phyloP scores from a whole-genome alignment of 2,797 vertebrate genomes.

The Hydrocynus forskahlii region DNA sequence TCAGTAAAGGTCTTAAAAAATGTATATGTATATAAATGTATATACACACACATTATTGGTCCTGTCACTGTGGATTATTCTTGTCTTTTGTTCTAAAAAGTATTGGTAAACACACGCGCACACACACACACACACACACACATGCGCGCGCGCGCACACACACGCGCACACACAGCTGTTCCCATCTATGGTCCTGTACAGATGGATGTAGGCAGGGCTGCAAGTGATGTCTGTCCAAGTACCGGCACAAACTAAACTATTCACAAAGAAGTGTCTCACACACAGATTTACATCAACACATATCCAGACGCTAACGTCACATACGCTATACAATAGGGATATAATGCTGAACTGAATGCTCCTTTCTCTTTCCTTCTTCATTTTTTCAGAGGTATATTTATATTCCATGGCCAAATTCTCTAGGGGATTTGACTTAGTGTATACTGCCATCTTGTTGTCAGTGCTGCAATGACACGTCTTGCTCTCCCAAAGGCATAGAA shows the following conservation, averaged over 20 bases:
- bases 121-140: not conserved
- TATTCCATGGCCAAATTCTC: conserved; percentile 53
- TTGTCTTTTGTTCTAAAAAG: not conserved
- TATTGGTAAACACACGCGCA: not conserved
- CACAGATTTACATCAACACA: not conserved
- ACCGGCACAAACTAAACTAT: conserved; percentile 60
- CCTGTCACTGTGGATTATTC: no score
- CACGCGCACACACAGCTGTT: conserved; percentile 69
- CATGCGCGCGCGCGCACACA: not conserved
- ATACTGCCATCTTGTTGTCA: conserved; percentile 88
- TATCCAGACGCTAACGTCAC: conserved; percentile 18
- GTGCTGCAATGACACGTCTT: conserved; percentile 79
- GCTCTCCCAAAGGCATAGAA: conserved; percentile 56
- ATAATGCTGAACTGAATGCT: not conserved
- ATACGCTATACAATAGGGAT: conserved; percentile 29
- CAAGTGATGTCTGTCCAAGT: conserved; percentile 73
- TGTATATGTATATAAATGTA: no score
- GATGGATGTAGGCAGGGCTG: conserved; percentile 70
- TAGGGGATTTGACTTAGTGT: conserved; percentile 81
- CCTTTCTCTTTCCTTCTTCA: conserved; percentile 21
- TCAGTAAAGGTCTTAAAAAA: no score
- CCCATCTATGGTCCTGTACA: conserved; percentile 72
- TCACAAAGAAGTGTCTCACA: conserved; percentile 7
- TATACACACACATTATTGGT: no score
- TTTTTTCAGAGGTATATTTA: conserved; percentile 42